Evolutionary conservation across 2,888 invertebrate species (phyloP).

Genomic region (Catocala nupta): DNA sequence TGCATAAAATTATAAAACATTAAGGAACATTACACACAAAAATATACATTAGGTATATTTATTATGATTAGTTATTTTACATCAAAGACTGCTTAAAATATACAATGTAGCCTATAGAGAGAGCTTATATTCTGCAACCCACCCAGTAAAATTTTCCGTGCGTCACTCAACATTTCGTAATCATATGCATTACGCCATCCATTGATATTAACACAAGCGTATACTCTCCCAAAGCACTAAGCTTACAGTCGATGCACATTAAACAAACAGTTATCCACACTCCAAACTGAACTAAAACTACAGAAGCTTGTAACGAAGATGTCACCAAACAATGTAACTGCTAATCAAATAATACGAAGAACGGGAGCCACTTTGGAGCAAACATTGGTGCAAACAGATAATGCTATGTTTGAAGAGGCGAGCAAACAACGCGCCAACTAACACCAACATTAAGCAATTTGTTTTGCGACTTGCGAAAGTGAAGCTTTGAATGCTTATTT

Average conservation of each 20-base stretch:
- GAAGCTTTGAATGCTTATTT: constrained; percentile 18
- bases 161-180: too few relatives aligned
- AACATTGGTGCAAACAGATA: constrained; percentile 51
- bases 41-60: too few relatives aligned
- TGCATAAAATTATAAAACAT: too few relatives aligned
- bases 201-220: too few relatives aligned
- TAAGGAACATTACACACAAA: too few relatives aligned
- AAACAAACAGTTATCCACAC: neutral
- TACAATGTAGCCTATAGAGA: too few relatives aligned
- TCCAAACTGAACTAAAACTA: neutral
- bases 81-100: too few relatives aligned
- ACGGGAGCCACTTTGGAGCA: constrained; percentile 42
- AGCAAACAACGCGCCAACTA: constrained; percentile 48
- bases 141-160: too few relatives aligned
- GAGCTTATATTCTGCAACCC: too few relatives aligned
- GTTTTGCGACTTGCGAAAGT: constrained; percentile 43
- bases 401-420: constrained; percentile 47
- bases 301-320: constrained; percentile 17
- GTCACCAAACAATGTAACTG: constrained; percentile 21
- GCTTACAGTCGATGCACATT: neutral
- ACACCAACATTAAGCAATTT: constrained; percentile 54
- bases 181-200: too few relatives aligned
- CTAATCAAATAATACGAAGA: constrained; percentile 46
- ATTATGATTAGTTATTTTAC: too few relatives aligned
- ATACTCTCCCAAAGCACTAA: neutral